A percentile compares a stretch with the other conserved stretches of the same genome.
Evolutionary conservation across 2,888 invertebrate genomes (phyloP).

Genomic region (Drosophila robusta): DNA sequence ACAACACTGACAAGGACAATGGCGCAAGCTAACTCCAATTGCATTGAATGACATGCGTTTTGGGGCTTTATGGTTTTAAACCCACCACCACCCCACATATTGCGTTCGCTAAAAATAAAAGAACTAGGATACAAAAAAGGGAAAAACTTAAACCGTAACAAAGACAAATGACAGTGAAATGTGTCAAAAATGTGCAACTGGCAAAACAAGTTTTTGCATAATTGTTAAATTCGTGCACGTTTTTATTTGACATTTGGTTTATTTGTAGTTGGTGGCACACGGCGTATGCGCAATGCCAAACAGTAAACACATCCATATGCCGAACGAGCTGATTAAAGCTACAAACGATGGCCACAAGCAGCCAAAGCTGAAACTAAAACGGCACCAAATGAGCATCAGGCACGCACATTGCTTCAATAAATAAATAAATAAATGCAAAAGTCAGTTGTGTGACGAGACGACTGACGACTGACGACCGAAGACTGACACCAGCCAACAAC

Average conservation of each 20-base stretch:
- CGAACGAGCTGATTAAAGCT: slow-evolving; percentile 59
- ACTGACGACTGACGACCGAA: slow-evolving; percentile 21
- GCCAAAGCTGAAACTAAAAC: background rate
- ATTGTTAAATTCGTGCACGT: slow-evolving; percentile 39
- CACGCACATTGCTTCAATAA: slow-evolving; percentile 54
- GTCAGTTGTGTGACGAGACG: slow-evolving; percentile 67
- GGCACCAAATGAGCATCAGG: slow-evolving; percentile 1
- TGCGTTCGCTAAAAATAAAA: too few relatives aligned
- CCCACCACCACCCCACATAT: background rate
- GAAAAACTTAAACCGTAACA: slow-evolving; percentile 29
- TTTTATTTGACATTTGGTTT: slow-evolving; percentile 5
- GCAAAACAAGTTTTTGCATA: slow-evolving; percentile 52
- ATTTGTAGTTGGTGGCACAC: slow-evolving; percentile 6
- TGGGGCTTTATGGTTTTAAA: slow-evolving; percentile 21
- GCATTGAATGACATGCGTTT: slow-evolving; percentile 76
- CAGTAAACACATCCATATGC: background rate
- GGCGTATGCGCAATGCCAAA: slow-evolving; percentile 38
- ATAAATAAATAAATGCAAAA: slow-evolving; percentile 73
- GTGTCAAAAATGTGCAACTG: slow-evolving; percentile 51
- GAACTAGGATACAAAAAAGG: background rate
- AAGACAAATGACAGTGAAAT: slow-evolving; percentile 64
- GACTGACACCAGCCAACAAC: slow-evolving; percentile 5
- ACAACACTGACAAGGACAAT: slow-evolving; percentile 32
- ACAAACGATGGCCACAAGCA: slow-evolving; percentile 1
- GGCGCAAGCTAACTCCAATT: slow-evolving; percentile 45